Evolutionary conservation across 2,113 vertebrate species (phyloP).

Genomic region (Indicator maculatus): DNA sequence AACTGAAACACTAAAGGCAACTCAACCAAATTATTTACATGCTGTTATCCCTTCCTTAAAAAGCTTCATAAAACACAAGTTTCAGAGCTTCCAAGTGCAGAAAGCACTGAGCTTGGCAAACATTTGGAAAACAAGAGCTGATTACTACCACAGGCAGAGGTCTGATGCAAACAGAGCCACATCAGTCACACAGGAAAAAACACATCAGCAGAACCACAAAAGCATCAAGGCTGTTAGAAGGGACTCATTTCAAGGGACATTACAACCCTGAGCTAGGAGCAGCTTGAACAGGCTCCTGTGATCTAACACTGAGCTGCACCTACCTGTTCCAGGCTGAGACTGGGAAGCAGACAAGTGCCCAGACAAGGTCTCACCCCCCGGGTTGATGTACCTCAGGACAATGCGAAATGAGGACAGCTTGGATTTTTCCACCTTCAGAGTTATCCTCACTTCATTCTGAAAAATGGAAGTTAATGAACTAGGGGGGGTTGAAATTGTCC

Average conservation of each 20-base stretch:
- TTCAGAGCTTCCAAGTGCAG: background rate
- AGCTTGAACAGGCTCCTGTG: background rate
- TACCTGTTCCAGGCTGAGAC: constrained; percentile 80
- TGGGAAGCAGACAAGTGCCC: constrained; percentile 81
- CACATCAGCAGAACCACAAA: background rate
- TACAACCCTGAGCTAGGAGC: background rate
- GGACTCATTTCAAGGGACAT: background rate
- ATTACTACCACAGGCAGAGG: background rate
- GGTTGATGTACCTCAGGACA: constrained; percentile 89
- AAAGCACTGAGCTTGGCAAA: background rate
- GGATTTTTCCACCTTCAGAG: constrained; percentile 83
- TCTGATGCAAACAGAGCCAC: constrained; percentile 20
- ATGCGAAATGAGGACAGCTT: constrained; percentile 79
- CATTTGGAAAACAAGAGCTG: background rate
- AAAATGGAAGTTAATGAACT: constrained; percentile 75
- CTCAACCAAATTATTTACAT: background rate
- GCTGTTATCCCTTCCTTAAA: background rate
- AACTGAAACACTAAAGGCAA: background rate
- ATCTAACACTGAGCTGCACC: constrained; percentile 27
- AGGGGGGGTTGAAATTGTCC: no score
- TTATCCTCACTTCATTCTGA: constrained; percentile 91
- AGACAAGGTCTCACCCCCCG: constrained; percentile 71
- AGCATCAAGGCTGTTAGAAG: background rate
- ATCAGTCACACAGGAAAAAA: background rate
- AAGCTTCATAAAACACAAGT: background rate